Evolutionary conservation across 1,140 invertebrate species (phyloP), one percentile per base, ranked within the genome.

Genomic region (Bombus superbus): DNA sequence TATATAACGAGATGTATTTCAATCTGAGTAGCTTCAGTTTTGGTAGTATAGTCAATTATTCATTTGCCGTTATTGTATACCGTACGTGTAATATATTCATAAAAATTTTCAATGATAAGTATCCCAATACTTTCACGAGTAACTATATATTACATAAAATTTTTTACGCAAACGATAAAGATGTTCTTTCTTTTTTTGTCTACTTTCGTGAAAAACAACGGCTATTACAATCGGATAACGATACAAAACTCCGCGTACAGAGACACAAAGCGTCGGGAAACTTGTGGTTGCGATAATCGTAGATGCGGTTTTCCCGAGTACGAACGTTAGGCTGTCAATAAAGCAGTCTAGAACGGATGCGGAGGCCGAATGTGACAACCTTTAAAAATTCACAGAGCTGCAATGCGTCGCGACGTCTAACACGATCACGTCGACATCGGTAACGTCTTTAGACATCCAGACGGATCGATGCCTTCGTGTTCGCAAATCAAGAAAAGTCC

Each of bases 311-410:
- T 53, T 42, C 35, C 18, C 11, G 28, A 38, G 25, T 69, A 59
- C 11, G 9, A 10, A 79, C 38, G 64, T 42, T 53, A 35, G 15
- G 6, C 44, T 81, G 78, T 85, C 78, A n/a, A 85, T 85, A 74
- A 85, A 79, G 42, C 18, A 42, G 57, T 15, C n/a, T 11, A 6
- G 13, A 2, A 1, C 10, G 38, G 25, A 5, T 42, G 38, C 18
- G 59, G 11, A n/a, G 6, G n/a, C 42, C 40, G 64, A 66, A 68
- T 35, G 35, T 81, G 76, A 81, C 83, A 57, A n/a, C 44, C 69
- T 53, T 89, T 89, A 89, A 89, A 81, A 89, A 89, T 89, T 86
- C 59, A 86, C 62, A 62, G 72, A 76, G 40, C 76, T 76, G 88
- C 88, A 88, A 76, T 85, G 62, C 72, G 57, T 42, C 77, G 83